Evolutionary conservation across 2,797 vertebrate species (phyloP), one percentile per base, ranked within the genome.

Genomic region (Clarias laeviceps): DNA sequence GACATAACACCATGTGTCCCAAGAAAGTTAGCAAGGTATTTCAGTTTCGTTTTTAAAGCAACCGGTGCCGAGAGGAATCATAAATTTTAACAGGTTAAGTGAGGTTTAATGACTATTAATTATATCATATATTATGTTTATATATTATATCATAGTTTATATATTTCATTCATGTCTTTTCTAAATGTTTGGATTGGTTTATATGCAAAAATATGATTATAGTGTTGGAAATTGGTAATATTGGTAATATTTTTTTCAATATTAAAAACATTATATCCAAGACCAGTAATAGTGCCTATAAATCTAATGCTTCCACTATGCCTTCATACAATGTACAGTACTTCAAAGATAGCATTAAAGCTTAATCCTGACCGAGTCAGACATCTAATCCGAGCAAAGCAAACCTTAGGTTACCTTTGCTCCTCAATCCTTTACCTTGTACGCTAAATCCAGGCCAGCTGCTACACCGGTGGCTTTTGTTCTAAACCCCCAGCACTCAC

Each of bases 401-500:
- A 56, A 68, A 80, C 79, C 84, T 86, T 73, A 85, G 18, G 83
- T 84, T 88, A 61, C 45, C 45, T 74, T 45, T 69, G 57, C 70
- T 29, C 40, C 77, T 85, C 82, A 88, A 65, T 89, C 86, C 82
- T 84, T 80, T 65, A 59, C 64, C 45, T 62, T 14, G 79, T 72
- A 27, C 18, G 9, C 80, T 80, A 89, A 89, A 90, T 86, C 84
- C 86, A 87, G 70, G 74, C 80, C 85, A 89, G 83, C 86, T 91
- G 87, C 81, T 86, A 62, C 62, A 50, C 73, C 88, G 89, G 89
- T 90, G 89, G 89, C 87, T 86, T 69, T 84, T 6, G n/a, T 20
- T 37, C 85, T 88, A 87, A 88, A 91, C 34, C 82, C 59, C 40
- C 59, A 50, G 45, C 66, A 68, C 64, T 76, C 29, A 68, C 73